Base-by-base conservation (phyloP, 2,113 vertebrate species). In the Jacana jacana region DNA sequence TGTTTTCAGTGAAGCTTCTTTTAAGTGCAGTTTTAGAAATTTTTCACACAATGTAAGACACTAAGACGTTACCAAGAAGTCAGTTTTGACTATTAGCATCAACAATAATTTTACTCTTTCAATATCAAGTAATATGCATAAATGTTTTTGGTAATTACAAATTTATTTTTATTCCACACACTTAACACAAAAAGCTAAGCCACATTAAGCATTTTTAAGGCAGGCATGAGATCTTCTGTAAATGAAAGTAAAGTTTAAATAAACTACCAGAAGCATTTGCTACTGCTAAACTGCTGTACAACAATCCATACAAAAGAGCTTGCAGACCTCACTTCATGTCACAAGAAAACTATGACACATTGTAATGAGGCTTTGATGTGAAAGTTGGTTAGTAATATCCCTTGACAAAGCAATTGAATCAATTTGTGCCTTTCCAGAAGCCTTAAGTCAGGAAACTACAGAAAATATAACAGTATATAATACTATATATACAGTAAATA, bases 271-370 rank as follows among this genome's bases (percentile, higher is more conserved):
- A 81, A 91, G 31, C 4, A 63, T 44, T 54, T 63, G 10, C 28
- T 86, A 20, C 77, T 46, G 28, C 30, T 48, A 60, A 85, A 55
- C 42, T 48, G 64, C 10, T 33, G 14, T 10, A 61, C 78, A 79
- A 7, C 7, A 82, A 60, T 10, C 8, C 42, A 86, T 11, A 71
- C 25, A 40, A 54, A 78, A 71, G 7, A 78, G 31, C 14, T 65
- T 61, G 35, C 22, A 72, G 28, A 73, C 6, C 7, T 66, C 40
- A 37, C 17, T 33, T 13, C 22, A 16, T 0, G 0, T 68, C 64
- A 75, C n/a, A 46, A 33, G 72, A 89, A 71, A 54, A 79, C 13
- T 19, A 51, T 25, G 0, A 5, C 25, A 46, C 20, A 58, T n/a
- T 0, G 0, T 65, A 75, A 70, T 8, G 8, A 89, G 4, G 31